Conservation (phyloP, 2,797 vertebrate species). For the Phylloscopus collybita region DNA sequence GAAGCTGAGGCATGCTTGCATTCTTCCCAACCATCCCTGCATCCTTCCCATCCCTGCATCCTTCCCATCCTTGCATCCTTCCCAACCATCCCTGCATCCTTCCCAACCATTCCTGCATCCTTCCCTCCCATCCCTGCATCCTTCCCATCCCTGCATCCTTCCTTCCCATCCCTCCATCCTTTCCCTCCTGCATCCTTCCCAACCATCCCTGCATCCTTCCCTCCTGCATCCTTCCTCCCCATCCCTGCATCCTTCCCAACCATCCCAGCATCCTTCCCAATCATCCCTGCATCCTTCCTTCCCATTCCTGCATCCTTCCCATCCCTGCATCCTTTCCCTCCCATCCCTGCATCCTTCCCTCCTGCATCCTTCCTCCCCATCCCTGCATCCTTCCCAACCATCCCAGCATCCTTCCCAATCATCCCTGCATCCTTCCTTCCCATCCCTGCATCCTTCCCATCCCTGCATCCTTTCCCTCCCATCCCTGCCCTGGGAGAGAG, state of each 20-base stretch:
- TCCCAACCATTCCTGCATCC: no score
- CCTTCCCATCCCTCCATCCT: not conserved
- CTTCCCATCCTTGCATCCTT: not conserved
- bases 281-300: not conserved
- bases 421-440: no score
- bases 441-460: not conserved
- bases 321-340: no score
- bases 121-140: not conserved
- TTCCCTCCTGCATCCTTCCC: not conserved
- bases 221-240: no score
- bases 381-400: no score
- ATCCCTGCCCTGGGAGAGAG: not conserved
- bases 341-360: not conserved
- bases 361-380: not conserved
- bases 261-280: no score
- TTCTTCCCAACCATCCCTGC: no score
- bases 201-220: no score
- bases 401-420: not conserved
- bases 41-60: no score
- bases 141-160: not conserved
- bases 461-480: not conserved
- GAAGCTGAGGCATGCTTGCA: not conserved
- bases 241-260: not conserved
- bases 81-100: not conserved
- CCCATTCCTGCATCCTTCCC: no score